phyloP scores from a whole-genome alignment of 1,140 invertebrate species.

The Arion vulgaris region DNA sequence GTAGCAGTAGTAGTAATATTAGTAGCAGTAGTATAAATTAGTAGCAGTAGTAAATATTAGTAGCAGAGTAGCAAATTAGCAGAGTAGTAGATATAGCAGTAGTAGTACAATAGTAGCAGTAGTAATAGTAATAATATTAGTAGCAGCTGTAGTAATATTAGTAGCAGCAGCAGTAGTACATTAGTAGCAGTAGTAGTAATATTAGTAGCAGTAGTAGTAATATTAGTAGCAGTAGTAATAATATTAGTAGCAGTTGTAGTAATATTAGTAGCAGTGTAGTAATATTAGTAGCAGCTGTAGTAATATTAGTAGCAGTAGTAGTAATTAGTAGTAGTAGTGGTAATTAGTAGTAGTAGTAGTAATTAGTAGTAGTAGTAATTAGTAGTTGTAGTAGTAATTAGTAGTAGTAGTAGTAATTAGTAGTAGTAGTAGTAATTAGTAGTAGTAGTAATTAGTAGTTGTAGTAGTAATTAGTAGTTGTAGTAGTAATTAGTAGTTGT shows the following conservation, averaged over 20 bases:
- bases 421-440: conserved; percentile 4
- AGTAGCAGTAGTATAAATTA: background rate
- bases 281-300: background rate
- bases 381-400: background rate
- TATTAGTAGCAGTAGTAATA: conserved; percentile 25
- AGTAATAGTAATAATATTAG: background rate
- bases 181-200: background rate
- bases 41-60: background rate
- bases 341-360: conserved; percentile 14
- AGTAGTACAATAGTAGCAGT: background rate
- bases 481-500: conserved; percentile 18
- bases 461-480: background rate
- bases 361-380: background rate
- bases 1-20: background rate
- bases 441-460: conserved; percentile 2
- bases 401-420: background rate
- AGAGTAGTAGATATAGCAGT: conserved; percentile 1
- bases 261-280: conserved; percentile 19
- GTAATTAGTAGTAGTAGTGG: background rate
- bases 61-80: background rate
- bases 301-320: conserved; percentile 12
- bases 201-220: conserved; percentile 17
- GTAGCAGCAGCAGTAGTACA: background rate
- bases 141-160: background rate
- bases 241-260: conserved; percentile 1